Base-by-base conservation (phyloP, 1,140 invertebrate genomes). In the Drosophila triauraria region DNA sequence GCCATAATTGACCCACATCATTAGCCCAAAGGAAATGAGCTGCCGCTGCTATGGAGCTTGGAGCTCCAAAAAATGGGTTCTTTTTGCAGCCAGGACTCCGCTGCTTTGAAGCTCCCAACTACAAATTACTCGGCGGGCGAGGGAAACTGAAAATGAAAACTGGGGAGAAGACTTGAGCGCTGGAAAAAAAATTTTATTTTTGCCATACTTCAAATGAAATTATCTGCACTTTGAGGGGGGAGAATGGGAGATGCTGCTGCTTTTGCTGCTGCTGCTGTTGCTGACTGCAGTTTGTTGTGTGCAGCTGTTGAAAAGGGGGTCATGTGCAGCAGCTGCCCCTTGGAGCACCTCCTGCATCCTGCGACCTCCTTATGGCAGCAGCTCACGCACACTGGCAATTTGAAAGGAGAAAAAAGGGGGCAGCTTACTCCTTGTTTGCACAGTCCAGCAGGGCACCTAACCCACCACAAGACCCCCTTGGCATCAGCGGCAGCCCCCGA, bases 1-100 rank as follows among this genome's bases (percentile, higher is more conserved):
- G 84, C 84, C 81, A 88, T 90, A 88, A 88, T 88, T 88, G 84
- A 88, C 84, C 84, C 84, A 88, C 85, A 88, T 88, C 84, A 88
- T 88, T 88, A 88, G 85, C 85, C 84, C 50, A 88, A 88, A 88
- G 84, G 84, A 88, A 88, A 88, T 88, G 85, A 88, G 84, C 77
- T 88, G 77, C 81, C 72, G 75, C 65, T 82, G 63, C 46, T 78
- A 51, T 79, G 61, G 32, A 32, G 32, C 32, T 35, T 56, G 59
- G 68, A 46, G 56, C 65, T 71, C 25, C 46, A 43, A 78, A 80
- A 87, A 62, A 54, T 47, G 44, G 59, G 56, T 35, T 35, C 35
- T 35, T 53, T 4, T 9, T 32, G 10, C 53, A 63, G 60, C 53
- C 71, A 76, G 82, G 77, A 84, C 78, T 86, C 42, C 62, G 58